Evolutionary conservation across 2,888 invertebrate genomes (phyloP), one percentile per base, ranked within the genome.

Genomic region (Myopa testacea): DNA sequence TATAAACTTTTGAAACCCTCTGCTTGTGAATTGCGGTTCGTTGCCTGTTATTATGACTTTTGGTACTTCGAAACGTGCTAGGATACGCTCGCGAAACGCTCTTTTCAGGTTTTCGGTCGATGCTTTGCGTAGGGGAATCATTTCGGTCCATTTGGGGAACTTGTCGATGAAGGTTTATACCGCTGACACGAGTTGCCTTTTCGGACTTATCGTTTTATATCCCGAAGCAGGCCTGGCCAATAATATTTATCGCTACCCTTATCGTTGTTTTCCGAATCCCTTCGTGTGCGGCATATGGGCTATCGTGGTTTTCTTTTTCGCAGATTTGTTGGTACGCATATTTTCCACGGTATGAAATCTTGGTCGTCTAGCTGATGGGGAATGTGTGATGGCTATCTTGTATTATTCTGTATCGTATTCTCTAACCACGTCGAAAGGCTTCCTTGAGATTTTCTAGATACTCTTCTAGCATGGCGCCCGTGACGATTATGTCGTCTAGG

Each of bases 21-120:
- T 26, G 58, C 72, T 72, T 63, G 63, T 63, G 34, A 63, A 63
- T 34, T 63, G 63, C 4, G 63, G 26, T 14, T 19, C 37, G 7
- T 63, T 63, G 63, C 7, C 63, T 14, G 63, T 10, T 5, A 63
- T 6, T 6, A 7, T 4, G 16, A 58, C 58, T 4, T 58, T 58
- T n/a, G 58, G 58, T n/a, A 58, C 16, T n/a, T 4, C 58, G 12
- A n/a, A 58, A 6, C 58, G 14, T n/a, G 16, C 14, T 58, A 58
- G 5, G 14, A 58, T 58, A 5, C 19, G 58, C 19, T 58, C 58
- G 4, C 58, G 58, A n/a, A 58, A n/a, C 1, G 58, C 58, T n/a
- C 19, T 10, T 58, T 58, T 58, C 19, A 58, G 19, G 6, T 58
- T 26, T 26, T 26, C 26, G 26, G 26, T 26, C 26, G 26, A 26